Percentiles rank a stretch among this genome's conserved stretches.
Conservation (phyloP, 2,888 invertebrate species). For the Sericinus montela region DNA sequence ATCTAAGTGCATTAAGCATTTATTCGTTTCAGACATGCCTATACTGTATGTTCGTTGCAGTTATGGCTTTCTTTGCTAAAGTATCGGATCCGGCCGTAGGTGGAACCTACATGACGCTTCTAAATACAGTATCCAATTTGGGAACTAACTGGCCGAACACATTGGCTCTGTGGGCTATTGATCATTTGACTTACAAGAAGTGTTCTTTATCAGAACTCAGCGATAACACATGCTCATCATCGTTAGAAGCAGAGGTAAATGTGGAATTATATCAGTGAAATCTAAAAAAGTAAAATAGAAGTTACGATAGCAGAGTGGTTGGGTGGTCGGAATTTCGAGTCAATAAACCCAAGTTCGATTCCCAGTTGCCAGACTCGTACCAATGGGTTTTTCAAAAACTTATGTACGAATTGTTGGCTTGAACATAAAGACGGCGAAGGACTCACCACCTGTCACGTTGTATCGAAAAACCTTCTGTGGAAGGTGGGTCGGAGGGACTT, state of each 20-base stretch:
- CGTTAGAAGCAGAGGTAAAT: constrained; percentile 82
- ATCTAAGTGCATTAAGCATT: not conserved
- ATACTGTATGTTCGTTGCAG: constrained; percentile 98
- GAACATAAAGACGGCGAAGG: too few species aligned
- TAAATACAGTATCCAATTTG: constrained; percentile 97
- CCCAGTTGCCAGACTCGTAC: too few species aligned
- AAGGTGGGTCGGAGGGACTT: too few species aligned
- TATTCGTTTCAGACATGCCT: constrained; percentile 85
- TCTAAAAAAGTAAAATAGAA: too few species aligned
- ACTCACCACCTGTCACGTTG: too few species aligned
- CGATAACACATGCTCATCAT: constrained; percentile 83
- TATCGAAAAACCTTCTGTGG: too few species aligned
- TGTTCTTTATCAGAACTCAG: constrained; percentile 76
- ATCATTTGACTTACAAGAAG: constrained; percentile 89
- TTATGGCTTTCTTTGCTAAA: constrained; percentile 98
- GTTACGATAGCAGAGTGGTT: too few species aligned
- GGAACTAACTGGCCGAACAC: constrained; percentile 99
- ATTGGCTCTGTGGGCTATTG: constrained; percentile 93
- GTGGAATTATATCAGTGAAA: too few species aligned
- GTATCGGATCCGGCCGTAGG: constrained; percentile 98
- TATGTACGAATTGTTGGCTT: too few species aligned
- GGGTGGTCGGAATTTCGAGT: too few species aligned
- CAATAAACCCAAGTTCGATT: too few species aligned
- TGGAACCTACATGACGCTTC: constrained; percentile 99
- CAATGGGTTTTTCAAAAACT: too few species aligned